Conservation (phyloP, 1,140 invertebrate genomes). For the Papilio machaon region DNA sequence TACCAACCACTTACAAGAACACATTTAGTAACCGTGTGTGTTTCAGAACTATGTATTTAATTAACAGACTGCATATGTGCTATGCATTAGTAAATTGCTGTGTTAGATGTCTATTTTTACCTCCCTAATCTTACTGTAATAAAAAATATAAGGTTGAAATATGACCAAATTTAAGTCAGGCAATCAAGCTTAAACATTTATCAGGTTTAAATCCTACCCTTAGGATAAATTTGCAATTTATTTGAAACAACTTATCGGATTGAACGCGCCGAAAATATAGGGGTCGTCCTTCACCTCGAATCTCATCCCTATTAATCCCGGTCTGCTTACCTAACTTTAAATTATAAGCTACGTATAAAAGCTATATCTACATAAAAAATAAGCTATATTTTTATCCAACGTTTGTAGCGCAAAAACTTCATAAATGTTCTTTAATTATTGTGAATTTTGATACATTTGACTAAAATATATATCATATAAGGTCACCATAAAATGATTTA, state of each 20-base stretch:
- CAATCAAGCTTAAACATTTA: conserved; percentile 6
- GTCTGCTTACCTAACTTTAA: not conserved
- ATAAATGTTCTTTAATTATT: no score
- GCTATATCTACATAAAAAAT: not conserved
- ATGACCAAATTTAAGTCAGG: not conserved
- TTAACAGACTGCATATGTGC: no score
- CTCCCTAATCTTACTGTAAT: not conserved
- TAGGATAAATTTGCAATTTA: conserved; percentile 22
- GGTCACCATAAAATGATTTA: not conserved
- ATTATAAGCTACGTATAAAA: not conserved
- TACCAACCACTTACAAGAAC: no score
- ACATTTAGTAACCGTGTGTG: no score
- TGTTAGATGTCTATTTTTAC: not conserved
- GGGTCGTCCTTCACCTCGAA: conserved; percentile 23
- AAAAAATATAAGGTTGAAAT: conserved; percentile 5
- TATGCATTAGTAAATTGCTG: no score
- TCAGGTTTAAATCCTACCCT: conserved; percentile 19
- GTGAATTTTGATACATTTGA: no score
- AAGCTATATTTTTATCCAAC: not conserved
- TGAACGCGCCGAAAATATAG: not conserved
- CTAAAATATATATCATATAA: no score
- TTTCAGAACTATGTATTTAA: no score
- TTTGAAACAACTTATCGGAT: conserved; percentile 24
- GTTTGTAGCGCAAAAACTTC: not conserved
- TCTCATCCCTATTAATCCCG: conserved; percentile 18